A percentile compares a stretch with the other conserved stretches of the same genome.
Evolutionary conservation across 37 sponge, comb jelly and placozoan species (phyloP).

Genomic region (Halichondria panicea): DNA sequence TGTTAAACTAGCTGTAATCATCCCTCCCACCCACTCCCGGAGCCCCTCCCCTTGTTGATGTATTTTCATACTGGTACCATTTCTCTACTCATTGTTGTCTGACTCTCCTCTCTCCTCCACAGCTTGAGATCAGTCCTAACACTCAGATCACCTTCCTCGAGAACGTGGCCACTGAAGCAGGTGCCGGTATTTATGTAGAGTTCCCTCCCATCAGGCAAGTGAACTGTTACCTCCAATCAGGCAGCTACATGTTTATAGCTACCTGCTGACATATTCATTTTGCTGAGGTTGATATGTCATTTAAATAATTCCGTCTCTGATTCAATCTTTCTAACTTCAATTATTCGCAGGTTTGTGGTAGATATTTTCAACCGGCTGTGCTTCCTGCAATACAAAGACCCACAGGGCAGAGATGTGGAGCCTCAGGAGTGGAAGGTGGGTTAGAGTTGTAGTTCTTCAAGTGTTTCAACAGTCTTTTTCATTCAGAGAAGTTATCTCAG

Average conservation of each 20-base stretch:
- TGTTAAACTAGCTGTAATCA: too few species aligned
- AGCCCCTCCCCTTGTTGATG: neutral
- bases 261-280: too few species aligned
- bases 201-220: slow-evolving; percentile 79
- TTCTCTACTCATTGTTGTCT: neutral
- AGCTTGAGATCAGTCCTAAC: slow-evolving; percentile 50
- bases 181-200: slow-evolving; percentile 81
- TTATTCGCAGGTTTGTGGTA: too few species aligned
- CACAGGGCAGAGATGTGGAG: slow-evolving; percentile 22
- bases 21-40: slow-evolving; percentile 1
- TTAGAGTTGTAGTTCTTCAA: too few species aligned
- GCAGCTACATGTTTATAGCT: too few species aligned
- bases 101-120: neutral
- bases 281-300: too few species aligned
- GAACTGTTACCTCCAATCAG: too few species aligned
- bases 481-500: too few species aligned
- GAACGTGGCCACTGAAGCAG: slow-evolving; percentile 65
- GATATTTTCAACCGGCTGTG: slow-evolving; percentile 79
- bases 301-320: too few species aligned
- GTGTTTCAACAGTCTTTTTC: too few species aligned
- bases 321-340: too few species aligned
- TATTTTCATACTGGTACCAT: neutral
- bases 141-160: slow-evolving; percentile 42
- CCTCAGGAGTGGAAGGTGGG: slow-evolving; percentile 69
- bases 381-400: slow-evolving; percentile 72